Evolutionary conservation across 2,888 invertebrate species (phyloP), one percentile per base, ranked within the genome.

Genomic region (Drosophila mimica): DNA sequence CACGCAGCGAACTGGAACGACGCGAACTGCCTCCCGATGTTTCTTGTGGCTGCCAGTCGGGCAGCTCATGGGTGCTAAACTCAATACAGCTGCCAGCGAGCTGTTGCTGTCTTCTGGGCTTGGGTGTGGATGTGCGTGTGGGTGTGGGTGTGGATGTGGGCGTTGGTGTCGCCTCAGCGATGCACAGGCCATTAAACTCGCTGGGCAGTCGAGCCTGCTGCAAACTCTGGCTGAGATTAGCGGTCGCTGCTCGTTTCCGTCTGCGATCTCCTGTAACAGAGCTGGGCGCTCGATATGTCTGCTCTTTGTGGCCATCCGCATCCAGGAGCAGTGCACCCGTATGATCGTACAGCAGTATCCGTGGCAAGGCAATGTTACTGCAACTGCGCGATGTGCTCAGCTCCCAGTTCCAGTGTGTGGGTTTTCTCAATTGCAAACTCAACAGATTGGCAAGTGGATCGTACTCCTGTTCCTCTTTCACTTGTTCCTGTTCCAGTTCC

Each of bases 351-450:
- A 95, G 91, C 76, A 94, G 92, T 30, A 95, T 94, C 8, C 93
- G 92, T 5, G 95, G 95, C 79, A 95, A 88, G 34, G 93, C 91
- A 64, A 95, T 94, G 79, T 94, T 94, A 34, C 94, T 94, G 57
- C 94, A 94, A 53, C 95, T 95, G 81, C 94, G 94, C 34, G 94
- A 95, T 4, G 95, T 95, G 34, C 94, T 94, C 76, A 95, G 82
- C 85, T 95, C 94, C 94, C 95, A 95, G 79, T 94, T 94, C 94
- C 95, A 95, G 70, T 93, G 92, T 70, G 93, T 93, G 1, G 95
- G 95, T 79, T 95, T 95, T 76, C 93, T 93, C 65, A 95, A 88
- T 84, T 94, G 93, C 30, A 95, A 88, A 62, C 93, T 93, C 2
- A 95, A 93, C 46, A 94, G 91, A 77, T 94, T 94, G 25, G 89